phyloP scores from a whole-genome alignment of 2,888 invertebrate species.

The Aproaerema taeniolella region DNA sequence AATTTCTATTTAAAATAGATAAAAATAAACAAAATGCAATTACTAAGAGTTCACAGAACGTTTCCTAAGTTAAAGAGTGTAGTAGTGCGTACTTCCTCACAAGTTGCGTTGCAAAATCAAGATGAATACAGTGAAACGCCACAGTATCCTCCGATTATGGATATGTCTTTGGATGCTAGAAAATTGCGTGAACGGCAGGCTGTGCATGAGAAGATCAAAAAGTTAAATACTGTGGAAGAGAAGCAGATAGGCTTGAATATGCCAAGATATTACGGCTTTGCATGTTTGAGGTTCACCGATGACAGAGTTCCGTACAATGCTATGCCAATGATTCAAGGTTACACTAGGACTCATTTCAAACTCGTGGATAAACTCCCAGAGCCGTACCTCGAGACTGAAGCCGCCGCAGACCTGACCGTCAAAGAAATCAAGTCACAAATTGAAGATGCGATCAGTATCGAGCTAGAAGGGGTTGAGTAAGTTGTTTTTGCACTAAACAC shows the following conservation, averaged over 20 bases:
- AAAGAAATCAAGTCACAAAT: conserved; percentile 76
- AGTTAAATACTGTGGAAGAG: conserved; percentile 86
- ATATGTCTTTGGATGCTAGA: conserved; percentile 70
- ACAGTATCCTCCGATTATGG: conserved; percentile 80
- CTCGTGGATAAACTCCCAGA: conserved; percentile 78
- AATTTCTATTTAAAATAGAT: background rate
- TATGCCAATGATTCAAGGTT: conserved; percentile 82
- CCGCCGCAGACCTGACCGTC: conserved; percentile 60
- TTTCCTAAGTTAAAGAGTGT: conserved; percentile 48
- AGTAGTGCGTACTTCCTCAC: conserved; percentile 37
- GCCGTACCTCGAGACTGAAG: conserved; percentile 67
- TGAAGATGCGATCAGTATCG: conserved; percentile 81
- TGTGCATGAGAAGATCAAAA: conserved; percentile 78
- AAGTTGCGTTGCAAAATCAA: conserved; percentile 42
- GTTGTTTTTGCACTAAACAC: conserved; percentile 25
- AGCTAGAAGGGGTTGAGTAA: conserved; percentile 77
- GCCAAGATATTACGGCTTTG: conserved; percentile 89
- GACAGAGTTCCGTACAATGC: conserved; percentile 80
- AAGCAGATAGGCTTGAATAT: conserved; percentile 90
- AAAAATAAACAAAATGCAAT: conserved; percentile 40
- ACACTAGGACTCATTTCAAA: conserved; percentile 87
- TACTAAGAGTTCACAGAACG: conserved; percentile 45
- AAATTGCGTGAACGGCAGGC: conserved; percentile 59
- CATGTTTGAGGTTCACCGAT: conserved; percentile 79
- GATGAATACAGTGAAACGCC: conserved; percentile 62